Evolutionary conservation across 2,113 vertebrate genomes (phyloP).

Genomic region (Marmota monax): DNA sequence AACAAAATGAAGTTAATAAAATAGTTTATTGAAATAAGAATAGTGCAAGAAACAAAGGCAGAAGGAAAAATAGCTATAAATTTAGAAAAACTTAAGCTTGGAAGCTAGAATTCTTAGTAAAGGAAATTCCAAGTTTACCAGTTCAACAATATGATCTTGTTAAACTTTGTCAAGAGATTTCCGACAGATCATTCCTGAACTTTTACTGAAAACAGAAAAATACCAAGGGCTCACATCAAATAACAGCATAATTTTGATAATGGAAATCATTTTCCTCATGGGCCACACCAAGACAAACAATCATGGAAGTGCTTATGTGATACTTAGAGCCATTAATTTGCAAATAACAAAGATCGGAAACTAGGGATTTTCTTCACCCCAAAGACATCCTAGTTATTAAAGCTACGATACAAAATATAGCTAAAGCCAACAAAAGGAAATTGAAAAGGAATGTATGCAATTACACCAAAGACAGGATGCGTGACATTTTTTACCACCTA

Average conservation of each 20-base stretch:
- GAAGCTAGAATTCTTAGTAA: constrained; percentile 48
- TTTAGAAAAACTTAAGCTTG: constrained; percentile 42
- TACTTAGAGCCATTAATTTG: constrained; percentile 75
- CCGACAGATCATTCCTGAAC: constrained; percentile 27
- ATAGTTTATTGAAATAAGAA: constrained; percentile 50
- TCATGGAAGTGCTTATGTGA: constrained; percentile 35
- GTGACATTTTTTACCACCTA: constrained; percentile 71
- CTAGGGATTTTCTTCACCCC: constrained; percentile 73
- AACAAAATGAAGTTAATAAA: constrained; percentile 63
- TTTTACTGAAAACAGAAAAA: constrained; percentile 54
- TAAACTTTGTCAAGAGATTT: constrained; percentile 65
- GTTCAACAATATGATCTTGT: constrained; percentile 32
- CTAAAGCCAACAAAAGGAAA: constrained; percentile 81
- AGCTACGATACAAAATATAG: constrained; percentile 75
- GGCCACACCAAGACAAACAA: constrained; percentile 75
- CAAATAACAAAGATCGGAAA: constrained; percentile 78
- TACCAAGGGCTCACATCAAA: constrained; percentile 66
- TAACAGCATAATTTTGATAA: constrained; percentile 58
- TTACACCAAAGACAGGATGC: constrained; percentile 74
- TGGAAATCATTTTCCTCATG: constrained; percentile 45
- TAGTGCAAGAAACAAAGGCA: background rate
- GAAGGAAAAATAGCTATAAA: constrained; percentile 30
- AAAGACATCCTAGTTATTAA: constrained; percentile 74
- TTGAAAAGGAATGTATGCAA: constrained; percentile 74
- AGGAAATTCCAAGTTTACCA: constrained; percentile 62